Evolutionary conservation across 2,797 vertebrate genomes (phyloP).

Genomic region (Clarias pachynema): DNA sequence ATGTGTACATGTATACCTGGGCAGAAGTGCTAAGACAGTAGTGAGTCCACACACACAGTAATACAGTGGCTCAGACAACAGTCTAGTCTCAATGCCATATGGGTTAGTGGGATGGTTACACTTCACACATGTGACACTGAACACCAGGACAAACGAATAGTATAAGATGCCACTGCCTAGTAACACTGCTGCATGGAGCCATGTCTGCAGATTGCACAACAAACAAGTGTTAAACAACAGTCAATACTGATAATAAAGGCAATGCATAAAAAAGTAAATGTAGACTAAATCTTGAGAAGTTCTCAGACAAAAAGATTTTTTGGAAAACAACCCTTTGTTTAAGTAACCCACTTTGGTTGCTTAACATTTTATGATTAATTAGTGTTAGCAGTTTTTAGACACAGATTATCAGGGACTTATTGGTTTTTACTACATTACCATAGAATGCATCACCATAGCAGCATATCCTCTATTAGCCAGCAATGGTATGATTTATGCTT

Average conservation of each 20-base stretch:
- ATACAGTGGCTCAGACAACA: constrained; percentile 82
- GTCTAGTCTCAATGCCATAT: constrained; percentile 79
- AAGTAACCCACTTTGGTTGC: too few species aligned
- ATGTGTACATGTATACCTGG: constrained; percentile 77
- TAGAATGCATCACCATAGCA: not conserved
- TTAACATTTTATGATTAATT: not conserved
- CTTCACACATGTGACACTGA: constrained; percentile 78
- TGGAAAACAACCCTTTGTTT: not conserved
- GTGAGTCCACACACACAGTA: constrained; percentile 84
- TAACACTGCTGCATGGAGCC: constrained; percentile 80
- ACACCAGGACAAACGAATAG: constrained; percentile 79
- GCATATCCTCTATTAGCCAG: not conserved
- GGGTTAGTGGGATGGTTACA: constrained; percentile 84
- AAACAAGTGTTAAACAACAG: not conserved
- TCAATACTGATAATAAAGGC: not conserved
- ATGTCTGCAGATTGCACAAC: constrained; percentile 78
- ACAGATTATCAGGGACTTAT: not conserved
- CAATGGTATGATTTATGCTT: not conserved
- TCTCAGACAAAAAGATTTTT: not conserved
- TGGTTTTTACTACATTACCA: not conserved
- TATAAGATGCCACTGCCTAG: constrained; percentile 78
- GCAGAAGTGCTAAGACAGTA: constrained; percentile 82
- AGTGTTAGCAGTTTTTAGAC: not conserved
- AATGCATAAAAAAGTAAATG: not conserved
- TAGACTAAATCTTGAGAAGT: not conserved